These are phyloP conservation scores for Amblyjoppa fuscipennis DNA, from an alignment of 2,888 invertebrate species.

Conservation along the genomic window DNA sequence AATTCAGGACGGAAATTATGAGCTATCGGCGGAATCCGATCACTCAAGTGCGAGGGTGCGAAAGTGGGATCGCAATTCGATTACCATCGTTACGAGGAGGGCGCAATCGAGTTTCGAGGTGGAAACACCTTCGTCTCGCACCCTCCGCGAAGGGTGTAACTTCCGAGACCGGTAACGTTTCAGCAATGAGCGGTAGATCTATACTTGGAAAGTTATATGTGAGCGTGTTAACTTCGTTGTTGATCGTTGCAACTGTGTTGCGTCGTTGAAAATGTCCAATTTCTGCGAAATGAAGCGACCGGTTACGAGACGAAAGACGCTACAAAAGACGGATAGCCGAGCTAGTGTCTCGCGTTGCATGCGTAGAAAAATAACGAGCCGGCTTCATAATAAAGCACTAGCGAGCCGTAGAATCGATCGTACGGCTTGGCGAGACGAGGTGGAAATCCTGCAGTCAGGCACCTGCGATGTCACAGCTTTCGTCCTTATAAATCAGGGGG, in stretches of 20 bases:
- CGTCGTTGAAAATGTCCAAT: neutral
- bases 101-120: constrained; percentile 73
- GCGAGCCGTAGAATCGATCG: constrained; percentile 57
- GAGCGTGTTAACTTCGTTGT: constrained; percentile 9
- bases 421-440: constrained; percentile 38
- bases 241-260: neutral
- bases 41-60: constrained; percentile 65
- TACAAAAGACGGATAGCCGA: neutral
- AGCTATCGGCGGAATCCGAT: constrained; percentile 68
- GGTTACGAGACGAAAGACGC: neutral
- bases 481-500: constrained; percentile 70
- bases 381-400: constrained; percentile 31
- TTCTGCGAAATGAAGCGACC: neutral
- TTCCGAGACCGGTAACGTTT: constrained; percentile 45
- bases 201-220: constrained; percentile 12
- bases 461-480: constrained; percentile 60
- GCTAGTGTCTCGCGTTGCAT: constrained; percentile 16
- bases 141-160: constrained; percentile 39
- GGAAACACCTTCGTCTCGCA: constrained; percentile 69
- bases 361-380: constrained; percentile 37
- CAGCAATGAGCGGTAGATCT: constrained; percentile 41
- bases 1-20: constrained; percentile 69
- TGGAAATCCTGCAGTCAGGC: constrained; percentile 44
- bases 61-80: constrained; percentile 73
- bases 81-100: constrained; percentile 74